These are phyloP conservation scores for Hedychridium roseum DNA, from an alignment of 2,888 invertebrate species.

Conservation along the genomic window DNA sequence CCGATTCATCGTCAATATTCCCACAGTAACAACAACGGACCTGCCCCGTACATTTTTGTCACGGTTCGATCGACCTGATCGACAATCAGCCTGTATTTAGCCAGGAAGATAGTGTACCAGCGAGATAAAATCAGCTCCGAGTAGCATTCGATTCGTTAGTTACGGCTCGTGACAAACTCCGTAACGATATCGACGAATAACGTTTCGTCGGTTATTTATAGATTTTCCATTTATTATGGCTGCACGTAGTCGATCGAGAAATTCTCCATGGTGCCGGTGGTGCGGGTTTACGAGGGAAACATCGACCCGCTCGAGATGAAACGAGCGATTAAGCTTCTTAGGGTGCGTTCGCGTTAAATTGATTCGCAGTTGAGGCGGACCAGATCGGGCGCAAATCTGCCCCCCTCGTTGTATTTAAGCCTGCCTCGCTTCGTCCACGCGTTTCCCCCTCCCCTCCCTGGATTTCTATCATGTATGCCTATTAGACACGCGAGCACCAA, in stretches of 20 bases:
- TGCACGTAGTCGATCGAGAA: slow-evolving; percentile 3
- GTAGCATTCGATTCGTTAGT: slow-evolving; percentile 9
- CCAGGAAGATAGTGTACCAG: no score
- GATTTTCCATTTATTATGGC: slow-evolving; percentile 22
- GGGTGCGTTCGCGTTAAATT: slow-evolving; percentile 27
- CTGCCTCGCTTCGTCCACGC: background rate
- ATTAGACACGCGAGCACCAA: no score
- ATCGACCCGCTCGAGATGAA: slow-evolving; percentile 40
- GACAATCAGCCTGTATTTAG: no score
- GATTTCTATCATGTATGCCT: no score
- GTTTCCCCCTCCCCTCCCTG: no score
- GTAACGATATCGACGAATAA: slow-evolving; percentile 1
- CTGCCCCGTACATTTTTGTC: no score
- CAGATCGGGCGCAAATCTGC: slow-evolving; percentile 9
- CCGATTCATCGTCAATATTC: no score
- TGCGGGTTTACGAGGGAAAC: slow-evolving; percentile 45
- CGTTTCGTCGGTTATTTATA: slow-evolving; percentile 37
- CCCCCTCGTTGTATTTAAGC: background rate
- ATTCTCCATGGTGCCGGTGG: slow-evolving; percentile 36
- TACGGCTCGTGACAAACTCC: background rate
- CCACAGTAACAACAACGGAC: no score
- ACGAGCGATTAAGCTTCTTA: slow-evolving; percentile 44
- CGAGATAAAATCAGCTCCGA: no score
- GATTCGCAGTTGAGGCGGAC: slow-evolving; percentile 20
- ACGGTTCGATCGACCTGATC: no score